Evolutionary conservation across 2,888 invertebrate genomes (phyloP).

Genomic region (Taphrorychus bicolor): DNA sequence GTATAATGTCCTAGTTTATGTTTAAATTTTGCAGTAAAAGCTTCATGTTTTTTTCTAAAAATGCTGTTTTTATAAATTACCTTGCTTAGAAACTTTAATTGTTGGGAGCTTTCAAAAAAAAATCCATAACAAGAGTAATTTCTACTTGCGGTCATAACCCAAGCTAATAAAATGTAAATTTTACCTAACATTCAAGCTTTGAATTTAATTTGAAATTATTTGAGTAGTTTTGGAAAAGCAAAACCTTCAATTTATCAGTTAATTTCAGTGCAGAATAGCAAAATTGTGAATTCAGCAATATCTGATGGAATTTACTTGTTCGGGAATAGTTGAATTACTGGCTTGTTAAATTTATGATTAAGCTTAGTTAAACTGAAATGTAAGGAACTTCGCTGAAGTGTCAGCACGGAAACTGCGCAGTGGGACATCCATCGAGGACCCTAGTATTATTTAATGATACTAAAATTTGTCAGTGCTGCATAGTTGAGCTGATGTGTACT

Average conservation of each 20-base stretch:
- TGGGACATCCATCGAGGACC: too few species aligned
- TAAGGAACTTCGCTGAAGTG: not conserved
- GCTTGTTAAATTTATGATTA: not conserved
- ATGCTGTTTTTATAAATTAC: not conserved
- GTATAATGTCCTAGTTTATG: slow-evolving; percentile 8
- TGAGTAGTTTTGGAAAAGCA: not conserved
- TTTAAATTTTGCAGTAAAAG: not conserved
- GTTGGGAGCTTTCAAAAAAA: too few species aligned
- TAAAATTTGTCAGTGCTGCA: too few species aligned
- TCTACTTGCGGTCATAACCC: not conserved
- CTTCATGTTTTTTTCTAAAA: not conserved
- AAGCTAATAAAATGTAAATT: not conserved
- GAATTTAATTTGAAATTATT: not conserved
- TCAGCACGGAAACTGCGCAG: too few species aligned
- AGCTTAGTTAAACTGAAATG: not conserved
- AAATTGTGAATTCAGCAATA: not conserved
- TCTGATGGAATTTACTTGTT: not conserved
- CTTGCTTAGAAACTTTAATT: not conserved
- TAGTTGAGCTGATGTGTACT: too few species aligned
- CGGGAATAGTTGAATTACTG: not conserved
- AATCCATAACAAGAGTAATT: too few species aligned
- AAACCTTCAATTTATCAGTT: not conserved
- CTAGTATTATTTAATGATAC: too few species aligned
- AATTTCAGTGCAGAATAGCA: not conserved
- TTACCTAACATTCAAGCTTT: not conserved